phyloP scores from a whole-genome alignment of 2,797 vertebrate species.

The Cryptoblepharus egeriae region DNA sequence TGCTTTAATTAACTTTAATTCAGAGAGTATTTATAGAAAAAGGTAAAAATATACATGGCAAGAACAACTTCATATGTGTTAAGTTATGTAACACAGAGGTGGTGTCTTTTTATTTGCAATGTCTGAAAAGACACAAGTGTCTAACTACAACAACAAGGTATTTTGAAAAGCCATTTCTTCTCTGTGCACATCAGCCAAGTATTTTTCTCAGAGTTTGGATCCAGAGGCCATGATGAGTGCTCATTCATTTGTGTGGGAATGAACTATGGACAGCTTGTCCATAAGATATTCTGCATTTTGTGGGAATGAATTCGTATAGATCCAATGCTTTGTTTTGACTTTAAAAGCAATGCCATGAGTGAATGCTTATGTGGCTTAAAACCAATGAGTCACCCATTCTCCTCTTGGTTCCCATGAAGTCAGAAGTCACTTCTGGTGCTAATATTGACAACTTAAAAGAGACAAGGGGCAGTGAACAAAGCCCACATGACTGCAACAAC shows the following conservation, averaged over 20 bases:
- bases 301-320: background rate
- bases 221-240: background rate
- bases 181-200: background rate
- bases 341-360: slow-evolving; percentile 38
- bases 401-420: slow-evolving; percentile 61
- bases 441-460: slow-evolving; percentile 81
- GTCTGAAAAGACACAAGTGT: background rate
- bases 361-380: slow-evolving; percentile 45
- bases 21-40: background rate
- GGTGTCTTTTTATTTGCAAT: background rate
- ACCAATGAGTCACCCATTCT: slow-evolving; percentile 56
- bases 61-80: background rate
- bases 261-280: background rate
- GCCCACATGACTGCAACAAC: slow-evolving; percentile 71
- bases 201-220: background rate
- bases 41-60: background rate
- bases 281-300: slow-evolving; percentile 2
- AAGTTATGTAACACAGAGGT: too few relatives aligned
- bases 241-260: slow-evolving; percentile 5
- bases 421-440: slow-evolving; percentile 59
- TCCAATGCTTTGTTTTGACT: slow-evolving; percentile 42
- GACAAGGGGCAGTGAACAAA: slow-evolving; percentile 76
- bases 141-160: background rate
- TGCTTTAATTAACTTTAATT: background rate
- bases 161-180: background rate